Evolutionary conservation across 1,140 invertebrate genomes (phyloP).

Genomic region (Polyergus mexicanus): DNA sequence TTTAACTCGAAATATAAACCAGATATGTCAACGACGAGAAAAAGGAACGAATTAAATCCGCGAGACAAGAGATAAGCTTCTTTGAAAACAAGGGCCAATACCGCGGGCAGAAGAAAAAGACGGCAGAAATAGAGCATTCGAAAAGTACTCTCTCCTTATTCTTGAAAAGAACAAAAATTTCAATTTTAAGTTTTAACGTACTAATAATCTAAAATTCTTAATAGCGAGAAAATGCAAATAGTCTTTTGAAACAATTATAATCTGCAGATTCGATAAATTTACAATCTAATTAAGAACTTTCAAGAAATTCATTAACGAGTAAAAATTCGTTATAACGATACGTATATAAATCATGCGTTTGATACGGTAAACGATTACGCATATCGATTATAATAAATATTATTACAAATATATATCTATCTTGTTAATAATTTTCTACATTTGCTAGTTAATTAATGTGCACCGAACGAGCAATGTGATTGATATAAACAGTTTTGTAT

Average conservation of each 20-base stretch:
- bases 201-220: neutral
- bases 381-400: constrained; percentile 20
- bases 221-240: neutral
- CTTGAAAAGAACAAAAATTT: neutral
- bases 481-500: constrained; percentile 17
- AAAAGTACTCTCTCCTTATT: neutral
- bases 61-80: neutral
- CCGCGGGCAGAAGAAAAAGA: neutral
- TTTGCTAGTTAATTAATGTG: constrained; percentile 26
- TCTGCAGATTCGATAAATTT: neutral
- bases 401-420: constrained; percentile 6
- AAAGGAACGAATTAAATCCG: constrained; percentile 8
- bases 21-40: neutral
- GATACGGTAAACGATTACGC: constrained; percentile 5
- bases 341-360: neutral
- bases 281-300: neutral
- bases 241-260: constrained; percentile 13
- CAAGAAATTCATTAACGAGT: constrained; percentile 16
- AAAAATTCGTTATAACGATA: constrained; percentile 1
- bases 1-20: neutral
- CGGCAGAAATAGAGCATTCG: neutral
- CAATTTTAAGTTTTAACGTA: constrained; percentile 1
- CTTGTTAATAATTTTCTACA: constrained; percentile 34
- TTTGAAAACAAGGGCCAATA: constrained; percentile 23
- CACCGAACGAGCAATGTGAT: neutral